Evolutionary conservation across 2,113 vertebrate species (phyloP).

Genomic region (human (Homo sapiens)): DNA sequence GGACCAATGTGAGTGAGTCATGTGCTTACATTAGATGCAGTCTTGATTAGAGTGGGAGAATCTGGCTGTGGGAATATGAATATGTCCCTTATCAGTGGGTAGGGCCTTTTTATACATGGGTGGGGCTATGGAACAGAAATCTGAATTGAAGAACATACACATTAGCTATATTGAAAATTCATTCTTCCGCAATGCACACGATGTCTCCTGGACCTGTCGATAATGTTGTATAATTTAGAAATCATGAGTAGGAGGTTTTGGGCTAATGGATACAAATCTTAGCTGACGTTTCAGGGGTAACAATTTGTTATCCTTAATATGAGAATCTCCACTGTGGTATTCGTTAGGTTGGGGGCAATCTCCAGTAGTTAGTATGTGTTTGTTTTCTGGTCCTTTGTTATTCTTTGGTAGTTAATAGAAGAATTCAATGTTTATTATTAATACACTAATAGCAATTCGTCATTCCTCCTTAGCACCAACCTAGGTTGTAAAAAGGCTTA

Average conservation of each 20-base stretch:
- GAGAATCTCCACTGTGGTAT: background rate
- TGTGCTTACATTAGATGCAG: slow-evolving; percentile 61
- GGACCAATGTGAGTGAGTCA: slow-evolving; percentile 54
- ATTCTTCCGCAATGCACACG: background rate
- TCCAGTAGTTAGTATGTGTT: background rate
- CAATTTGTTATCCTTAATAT: background rate
- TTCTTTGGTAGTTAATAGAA: background rate
- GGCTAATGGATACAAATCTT: background rate
- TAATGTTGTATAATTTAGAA: background rate
- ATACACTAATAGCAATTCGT: background rate
- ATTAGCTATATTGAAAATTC: background rate
- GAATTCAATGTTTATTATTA: background rate
- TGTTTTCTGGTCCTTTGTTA: background rate
- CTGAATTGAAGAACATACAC: background rate
- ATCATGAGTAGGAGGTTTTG: background rate
- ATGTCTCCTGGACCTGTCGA: background rate
- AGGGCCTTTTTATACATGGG: slow-evolving; percentile 53
- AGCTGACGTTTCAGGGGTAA: background rate
- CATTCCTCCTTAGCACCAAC: background rate
- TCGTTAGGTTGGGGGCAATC: background rate
- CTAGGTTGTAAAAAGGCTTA: background rate
- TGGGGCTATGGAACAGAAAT: slow-evolving; percentile 39
- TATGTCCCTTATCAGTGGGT: slow-evolving; percentile 65
- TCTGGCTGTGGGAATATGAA: slow-evolving; percentile 65
- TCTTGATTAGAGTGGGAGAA: slow-evolving; percentile 51